Evolutionary conservation across 2,113 vertebrate genomes (phyloP), one percentile per base, ranked within the genome.

Genomic region (Piaya cayana): DNA sequence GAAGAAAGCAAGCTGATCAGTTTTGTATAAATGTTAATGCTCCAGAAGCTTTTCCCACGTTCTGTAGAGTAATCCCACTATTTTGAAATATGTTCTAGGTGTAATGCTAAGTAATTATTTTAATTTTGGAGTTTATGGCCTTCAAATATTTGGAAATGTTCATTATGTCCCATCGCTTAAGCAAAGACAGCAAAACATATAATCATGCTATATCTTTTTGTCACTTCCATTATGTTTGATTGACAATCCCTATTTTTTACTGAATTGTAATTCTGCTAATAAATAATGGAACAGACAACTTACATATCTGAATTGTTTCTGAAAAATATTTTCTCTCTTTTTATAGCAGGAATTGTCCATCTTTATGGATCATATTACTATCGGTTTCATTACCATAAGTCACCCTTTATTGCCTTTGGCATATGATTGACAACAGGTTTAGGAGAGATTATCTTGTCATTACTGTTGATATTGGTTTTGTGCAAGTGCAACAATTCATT

Each of bases 21-120:
- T 82, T 81, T 82, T 70, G 26, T 76, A 42, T 32, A 80, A 53
- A 94, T 74, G 11, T 58, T 95, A 50, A 82, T 8, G 68, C 67
- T 91, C 70, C 88, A 65, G 75, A 90, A 77, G 32, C 7, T 91
- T 92, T 80, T 30, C 55, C 63, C 36, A 34, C 27, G 94, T 82
- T 53, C 19, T 37, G 77, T 65, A 60, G 6, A 18, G 32, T 87
- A 72, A 77, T 74, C 6, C 4, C n/a, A 55, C 19, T 65, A 13
- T 64, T 65, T 36, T 49, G 19, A 74, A 76, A 69, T 58, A 62
- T 17, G 49, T 2, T 64, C 2, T 21, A 10, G 18, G 4, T 34
- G 12, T 83, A 62, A 87, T 50, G 19, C 43, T 52, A 68, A 84
- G 25, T 47, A 78, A 87, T 53, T 50, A 47, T 64, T 65, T 85